These are phyloP conservation scores for Podotricha telesiphe DNA, from an alignment of 2,888 invertebrate species.

Conservation along the genomic window DNA sequence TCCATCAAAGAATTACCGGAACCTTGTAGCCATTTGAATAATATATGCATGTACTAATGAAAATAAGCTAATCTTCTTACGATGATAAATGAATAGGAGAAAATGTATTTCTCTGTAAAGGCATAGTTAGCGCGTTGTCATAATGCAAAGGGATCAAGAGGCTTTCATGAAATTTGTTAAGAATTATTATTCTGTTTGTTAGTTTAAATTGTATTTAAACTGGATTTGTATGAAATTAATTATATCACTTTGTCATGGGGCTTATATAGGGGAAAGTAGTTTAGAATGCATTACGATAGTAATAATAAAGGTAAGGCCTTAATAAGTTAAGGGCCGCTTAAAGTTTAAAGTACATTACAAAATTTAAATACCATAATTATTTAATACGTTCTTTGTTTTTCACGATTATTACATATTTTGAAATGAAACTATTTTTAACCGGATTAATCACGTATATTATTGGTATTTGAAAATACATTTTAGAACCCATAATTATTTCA, in stretches of 20 bases:
- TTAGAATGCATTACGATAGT: not conserved
- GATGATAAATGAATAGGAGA: slow-evolving; percentile 6
- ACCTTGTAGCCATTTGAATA: slow-evolving; percentile 19
- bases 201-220: not conserved
- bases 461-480: too few species aligned
- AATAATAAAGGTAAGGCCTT: too few species aligned
- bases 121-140: slow-evolving; percentile 5
- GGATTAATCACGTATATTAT: too few species aligned
- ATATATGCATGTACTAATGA: slow-evolving; percentile 15
- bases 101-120: slow-evolving; percentile 13
- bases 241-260: not conserved
- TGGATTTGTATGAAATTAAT: slow-evolving; percentile 1
- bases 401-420: too few species aligned
- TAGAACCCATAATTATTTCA: too few species aligned
- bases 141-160: slow-evolving; percentile 14
- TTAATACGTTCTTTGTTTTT: too few species aligned
- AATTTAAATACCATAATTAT: too few species aligned
- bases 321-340: not conserved
- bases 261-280: not conserved
- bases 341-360: too few species aligned
- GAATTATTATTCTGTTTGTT: slow-evolving; percentile 18
- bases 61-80: slow-evolving; percentile 22
- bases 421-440: too few species aligned
- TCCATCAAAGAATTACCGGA: slow-evolving; percentile 24
- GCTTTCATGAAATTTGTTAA: slow-evolving; percentile 7